Evolutionary conservation across 2,888 invertebrate species (phyloP).

Genomic region (Acrocera orbiculus): DNA sequence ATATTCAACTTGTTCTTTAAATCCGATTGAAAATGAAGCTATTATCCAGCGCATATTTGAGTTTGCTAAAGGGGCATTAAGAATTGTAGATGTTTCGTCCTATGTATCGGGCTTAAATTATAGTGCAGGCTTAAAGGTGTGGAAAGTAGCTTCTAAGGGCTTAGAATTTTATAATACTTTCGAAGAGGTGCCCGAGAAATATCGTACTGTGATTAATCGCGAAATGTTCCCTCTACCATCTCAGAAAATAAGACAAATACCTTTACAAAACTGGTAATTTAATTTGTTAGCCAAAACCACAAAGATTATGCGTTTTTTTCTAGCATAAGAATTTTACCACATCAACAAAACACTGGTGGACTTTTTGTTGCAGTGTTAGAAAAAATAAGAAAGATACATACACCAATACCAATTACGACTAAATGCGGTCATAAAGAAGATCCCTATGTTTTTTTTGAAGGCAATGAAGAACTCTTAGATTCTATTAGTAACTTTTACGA

Average conservation of each 20-base stretch:
- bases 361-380: conserved; percentile 94
- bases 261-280: conserved; percentile 55
- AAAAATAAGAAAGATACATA: conserved; percentile 51
- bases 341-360: conserved; percentile 94
- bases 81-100: conserved; percentile 56
- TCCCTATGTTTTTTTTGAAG: conserved; percentile 83
- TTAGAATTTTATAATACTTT: conserved; percentile 57
- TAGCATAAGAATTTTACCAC: conserved; percentile 88
- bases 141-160: conserved; percentile 73
- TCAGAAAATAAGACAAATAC: conserved; percentile 45
- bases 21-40: conserved; percentile 93
- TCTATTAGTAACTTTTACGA: conserved; percentile 70
- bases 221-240: conserved; percentile 79
- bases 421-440: conserved; percentile 94
- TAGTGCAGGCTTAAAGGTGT: conserved; percentile 52
- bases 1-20: conserved; percentile 96
- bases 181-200: conserved; percentile 70
- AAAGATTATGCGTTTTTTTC: too few relatives aligned
- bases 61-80: conserved; percentile 55
- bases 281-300: too few relatives aligned
- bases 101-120: conserved; percentile 68
- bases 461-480: conserved; percentile 65
- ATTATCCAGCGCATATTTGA: conserved; percentile 67
- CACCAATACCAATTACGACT: too few relatives aligned
- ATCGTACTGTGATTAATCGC: conserved; percentile 65